Base-by-base conservation (phyloP, 1,140 invertebrate genomes). In the Olivierus martensii region DNA sequence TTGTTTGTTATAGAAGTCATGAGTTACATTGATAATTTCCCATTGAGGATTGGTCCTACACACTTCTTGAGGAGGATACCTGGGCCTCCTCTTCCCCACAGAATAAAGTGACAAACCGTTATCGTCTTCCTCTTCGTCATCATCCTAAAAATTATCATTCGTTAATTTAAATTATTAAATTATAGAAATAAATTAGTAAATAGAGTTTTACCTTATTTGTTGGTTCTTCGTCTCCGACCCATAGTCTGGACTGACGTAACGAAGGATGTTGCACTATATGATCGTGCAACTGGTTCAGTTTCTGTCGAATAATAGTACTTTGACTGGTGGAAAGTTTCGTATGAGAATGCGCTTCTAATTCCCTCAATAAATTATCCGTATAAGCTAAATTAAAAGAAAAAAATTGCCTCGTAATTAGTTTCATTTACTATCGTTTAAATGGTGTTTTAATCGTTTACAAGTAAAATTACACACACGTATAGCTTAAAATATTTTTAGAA, bases 11-110 rank as follows among this genome's bases (percentile, higher is more conserved):
- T 55, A 51, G 17, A 55, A 36, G 45, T 55, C 52, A 21, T 58
- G 49, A 46, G 56, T 55, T 36, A 35, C n/a, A 19, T 55, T 55
- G 1, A 52, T 53, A 18, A 49, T 49, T 52, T 58, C 56, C 56
- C 56, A 58, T 46, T 58, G 47, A 12, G 37, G 34, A 38, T 45
- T 55, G 14, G 56, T 58, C 18, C 39, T 28, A 52, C 56, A 58
- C 34, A 58, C 51, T 44, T 58, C 56, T 12, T 58, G 52, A 5
- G 52, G 47, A 41, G 56, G 56, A 46, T 46, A 52, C 39, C 21
- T 37, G 2, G 52, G 44, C 11, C n/a, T 51, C 7, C 41, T 19
- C 10, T 44, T 51, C 9, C 15, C 22, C 12, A 46, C 14, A 46
- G 17, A 19, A 22, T 14, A 19, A 46, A 17, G 9, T 3, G 18